Evolutionary conservation across 2,888 invertebrate genomes (phyloP).

Genomic region (Arctia plantaginis): DNA sequence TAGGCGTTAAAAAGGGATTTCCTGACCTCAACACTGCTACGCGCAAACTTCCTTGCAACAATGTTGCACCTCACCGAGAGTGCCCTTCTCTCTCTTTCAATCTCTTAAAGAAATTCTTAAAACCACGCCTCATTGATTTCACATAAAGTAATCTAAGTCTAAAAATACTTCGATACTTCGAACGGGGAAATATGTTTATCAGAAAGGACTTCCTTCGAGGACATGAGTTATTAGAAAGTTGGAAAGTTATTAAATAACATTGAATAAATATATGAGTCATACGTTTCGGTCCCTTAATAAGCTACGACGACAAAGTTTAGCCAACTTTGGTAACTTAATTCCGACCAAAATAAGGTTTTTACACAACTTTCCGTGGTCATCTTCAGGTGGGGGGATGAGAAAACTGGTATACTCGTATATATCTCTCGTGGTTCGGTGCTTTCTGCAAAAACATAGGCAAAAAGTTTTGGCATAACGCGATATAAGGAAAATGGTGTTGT

Average conservation of each 20-base stretch:
- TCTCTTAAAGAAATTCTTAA: constrained; percentile 20
- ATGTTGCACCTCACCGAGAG: too few relatives aligned
- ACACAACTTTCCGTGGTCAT: constrained; percentile 59
- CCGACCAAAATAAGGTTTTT: constrained; percentile 61
- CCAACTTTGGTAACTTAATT: constrained; percentile 64
- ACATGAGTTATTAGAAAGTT: constrained; percentile 53
- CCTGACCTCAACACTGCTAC: too few relatives aligned
- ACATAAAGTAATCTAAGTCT: constrained; percentile 32
- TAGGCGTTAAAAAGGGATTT: too few relatives aligned
- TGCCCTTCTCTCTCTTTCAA: too few relatives aligned
- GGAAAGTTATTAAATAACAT: constrained; percentile 60
- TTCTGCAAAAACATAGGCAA: constrained; percentile 67
- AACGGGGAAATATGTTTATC: constrained; percentile 22
- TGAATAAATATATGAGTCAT: constrained; percentile 59
- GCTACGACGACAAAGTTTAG: constrained; percentile 50
- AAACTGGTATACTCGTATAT: constrained; percentile 55
- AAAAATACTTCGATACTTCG: constrained; percentile 28
- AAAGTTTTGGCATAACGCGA: constrained; percentile 67
- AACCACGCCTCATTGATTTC: constrained; percentile 18
- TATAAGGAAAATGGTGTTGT: constrained; percentile 64
- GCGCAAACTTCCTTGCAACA: too few relatives aligned
- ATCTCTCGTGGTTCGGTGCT: constrained; percentile 65
- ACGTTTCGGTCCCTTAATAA: constrained; percentile 57
- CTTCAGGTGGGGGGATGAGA: constrained; percentile 60
- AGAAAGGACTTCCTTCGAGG: constrained; percentile 27